phyloP scores from a whole-genome alignment of 2,113 vertebrate species.

The Rhabdomys dilectus region DNA sequence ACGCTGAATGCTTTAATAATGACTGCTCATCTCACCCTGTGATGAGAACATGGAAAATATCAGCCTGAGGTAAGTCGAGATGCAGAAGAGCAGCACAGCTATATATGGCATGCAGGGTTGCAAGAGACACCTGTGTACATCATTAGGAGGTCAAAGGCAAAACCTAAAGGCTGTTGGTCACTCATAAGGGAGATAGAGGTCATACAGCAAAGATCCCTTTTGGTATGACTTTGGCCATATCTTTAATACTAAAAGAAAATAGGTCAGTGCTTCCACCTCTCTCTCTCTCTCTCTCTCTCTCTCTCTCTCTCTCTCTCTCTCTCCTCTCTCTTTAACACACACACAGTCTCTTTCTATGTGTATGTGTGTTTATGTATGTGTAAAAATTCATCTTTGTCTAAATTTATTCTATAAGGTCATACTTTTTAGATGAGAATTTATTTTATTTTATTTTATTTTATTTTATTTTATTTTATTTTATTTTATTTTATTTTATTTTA shows the following conservation, averaged over 20 bases:
- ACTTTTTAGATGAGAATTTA: background rate
- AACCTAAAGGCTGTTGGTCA: background rate
- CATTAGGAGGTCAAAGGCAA: background rate
- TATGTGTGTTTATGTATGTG: background rate
- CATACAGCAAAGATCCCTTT: background rate
- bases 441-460: background rate
- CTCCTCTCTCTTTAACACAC: background rate
- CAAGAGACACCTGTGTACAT: background rate
- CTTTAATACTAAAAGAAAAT: background rate
- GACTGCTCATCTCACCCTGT: background rate
- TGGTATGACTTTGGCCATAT: background rate
- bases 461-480: background rate
- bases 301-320: too few relatives aligned
- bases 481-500: background rate
- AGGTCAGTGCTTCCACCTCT: background rate
- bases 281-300: background rate
- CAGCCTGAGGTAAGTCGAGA: background rate
- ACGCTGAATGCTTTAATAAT: background rate
- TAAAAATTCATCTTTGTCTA: background rate
- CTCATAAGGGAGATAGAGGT: background rate
- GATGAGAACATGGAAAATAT: conserved; percentile 4
- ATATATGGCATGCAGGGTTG: background rate
- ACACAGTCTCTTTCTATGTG: background rate
- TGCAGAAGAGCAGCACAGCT: background rate
- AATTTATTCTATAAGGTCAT: background rate